Conservation (phyloP, 2,113 vertebrate genomes). For the Orycteropus afer region DNA sequence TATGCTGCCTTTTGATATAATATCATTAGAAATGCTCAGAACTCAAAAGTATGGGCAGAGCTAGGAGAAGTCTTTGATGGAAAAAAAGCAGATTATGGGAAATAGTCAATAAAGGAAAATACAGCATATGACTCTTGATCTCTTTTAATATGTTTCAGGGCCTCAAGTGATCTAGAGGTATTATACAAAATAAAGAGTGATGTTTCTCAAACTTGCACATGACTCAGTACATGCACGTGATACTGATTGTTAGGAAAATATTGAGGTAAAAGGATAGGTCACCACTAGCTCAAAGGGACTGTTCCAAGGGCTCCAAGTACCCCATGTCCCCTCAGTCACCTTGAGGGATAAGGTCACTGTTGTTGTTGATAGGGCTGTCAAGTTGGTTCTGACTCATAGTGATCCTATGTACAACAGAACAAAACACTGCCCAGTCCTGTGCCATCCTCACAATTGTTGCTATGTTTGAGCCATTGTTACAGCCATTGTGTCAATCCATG, state of each 20-base stretch:
- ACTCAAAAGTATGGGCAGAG: conserved; percentile 61
- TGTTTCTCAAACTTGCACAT: neutral
- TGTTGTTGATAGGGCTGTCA: neutral
- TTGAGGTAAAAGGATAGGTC: neutral
- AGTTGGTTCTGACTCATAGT: neutral
- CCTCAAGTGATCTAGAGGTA: neutral
- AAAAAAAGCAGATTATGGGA: conserved; percentile 65
- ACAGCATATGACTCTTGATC: neutral
- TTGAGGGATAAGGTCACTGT: neutral
- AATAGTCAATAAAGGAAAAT: conserved; percentile 48
- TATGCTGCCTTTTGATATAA: conserved; percentile 59
- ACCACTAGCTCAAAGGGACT: neutral
- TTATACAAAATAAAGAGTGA: neutral
- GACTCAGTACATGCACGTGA: rapidly evolving
- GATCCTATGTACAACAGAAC: neutral
- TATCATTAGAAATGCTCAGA: conserved; percentile 55
- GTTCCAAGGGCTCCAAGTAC: neutral
- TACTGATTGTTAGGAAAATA: neutral
- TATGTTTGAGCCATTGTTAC: neutral
- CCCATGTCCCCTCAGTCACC: neutral
- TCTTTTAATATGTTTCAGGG: neutral
- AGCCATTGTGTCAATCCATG: neutral
- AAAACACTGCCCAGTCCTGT: neutral
- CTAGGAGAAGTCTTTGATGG: conserved; percentile 43
- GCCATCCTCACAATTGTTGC: neutral